These are phyloP conservation scores for Dicaeum eximium DNA, from an alignment of 2,113 vertebrate genomes.

Conservation along the genomic window DNA sequence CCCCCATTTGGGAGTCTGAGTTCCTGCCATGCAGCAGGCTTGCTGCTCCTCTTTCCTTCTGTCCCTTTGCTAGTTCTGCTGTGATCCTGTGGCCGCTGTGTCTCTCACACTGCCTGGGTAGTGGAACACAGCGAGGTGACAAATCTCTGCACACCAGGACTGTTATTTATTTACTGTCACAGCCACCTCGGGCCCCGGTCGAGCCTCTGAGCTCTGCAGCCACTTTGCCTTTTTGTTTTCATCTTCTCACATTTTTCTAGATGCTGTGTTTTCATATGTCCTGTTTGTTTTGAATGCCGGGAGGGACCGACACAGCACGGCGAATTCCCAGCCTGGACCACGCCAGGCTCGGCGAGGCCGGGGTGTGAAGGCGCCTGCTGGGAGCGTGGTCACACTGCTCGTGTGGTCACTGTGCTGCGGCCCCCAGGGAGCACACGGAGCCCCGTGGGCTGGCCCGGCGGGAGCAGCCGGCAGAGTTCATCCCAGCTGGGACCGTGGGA, in stretches of 20 bases:
- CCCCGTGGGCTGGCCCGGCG: accelerated
- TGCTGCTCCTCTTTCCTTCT: accelerated
- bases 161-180: neutral
- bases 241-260: neutral
- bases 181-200: accelerated
- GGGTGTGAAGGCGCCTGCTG: neutral
- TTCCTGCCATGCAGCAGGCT: neutral
- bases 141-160: accelerated
- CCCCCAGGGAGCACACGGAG: accelerated
- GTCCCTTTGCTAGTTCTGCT: neutral
- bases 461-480: neutral
- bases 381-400: accelerated
- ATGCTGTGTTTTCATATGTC: neutral
- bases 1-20: neutral
- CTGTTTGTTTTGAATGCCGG: neutral
- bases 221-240: neutral
- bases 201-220: neutral
- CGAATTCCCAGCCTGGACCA: neutral
- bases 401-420: accelerated
- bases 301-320: accelerated
- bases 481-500: accelerated
- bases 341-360: accelerated
- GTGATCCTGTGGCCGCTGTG: accelerated
- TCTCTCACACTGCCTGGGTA: neutral
- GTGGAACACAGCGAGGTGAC: neutral